phyloP scores from a whole-genome alignment of 1,140 invertebrate genomes.

The Steinernema khuongi region DNA sequence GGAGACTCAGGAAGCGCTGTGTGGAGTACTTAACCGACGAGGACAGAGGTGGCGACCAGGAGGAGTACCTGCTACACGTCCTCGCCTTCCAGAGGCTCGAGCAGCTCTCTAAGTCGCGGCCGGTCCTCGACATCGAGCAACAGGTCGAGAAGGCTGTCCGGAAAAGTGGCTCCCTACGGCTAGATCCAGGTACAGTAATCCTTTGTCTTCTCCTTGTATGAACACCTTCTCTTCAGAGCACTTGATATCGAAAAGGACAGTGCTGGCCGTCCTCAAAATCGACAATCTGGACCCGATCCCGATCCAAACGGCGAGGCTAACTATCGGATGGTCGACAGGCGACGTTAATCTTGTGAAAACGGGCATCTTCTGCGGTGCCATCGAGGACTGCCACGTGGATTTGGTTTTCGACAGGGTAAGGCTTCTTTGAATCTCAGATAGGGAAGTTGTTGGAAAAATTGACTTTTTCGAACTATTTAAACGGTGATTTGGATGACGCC shows the following conservation, averaged over 20 bases:
- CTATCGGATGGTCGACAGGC: slow-evolving; percentile 5
- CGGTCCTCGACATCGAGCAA: neutral
- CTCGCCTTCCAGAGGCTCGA: neutral
- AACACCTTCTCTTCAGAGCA: neutral
- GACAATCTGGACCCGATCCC: slow-evolving; percentile 15
- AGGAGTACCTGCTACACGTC: neutral
- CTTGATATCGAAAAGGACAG: neutral
- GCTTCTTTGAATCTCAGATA: neutral
- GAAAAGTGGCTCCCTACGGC: neutral
- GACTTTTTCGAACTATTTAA: too few species aligned
- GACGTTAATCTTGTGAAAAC: slow-evolving; percentile 1
- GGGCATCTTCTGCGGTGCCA: slow-evolving; percentile 6
- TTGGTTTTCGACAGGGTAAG: slow-evolving; percentile 28
- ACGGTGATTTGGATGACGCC: too few species aligned
- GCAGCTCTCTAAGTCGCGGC: neutral
- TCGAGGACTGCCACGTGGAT: slow-evolving; percentile 14
- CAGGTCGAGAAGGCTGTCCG: neutral
- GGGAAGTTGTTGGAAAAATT: too few species aligned
- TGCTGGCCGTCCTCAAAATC: neutral
- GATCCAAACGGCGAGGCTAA: slow-evolving; percentile 22
- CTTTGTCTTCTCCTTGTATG: neutral
- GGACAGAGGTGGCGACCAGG: neutral
- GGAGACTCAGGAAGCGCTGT: neutral
- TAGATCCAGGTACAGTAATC: slow-evolving; percentile 6
- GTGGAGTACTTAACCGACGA: neutral